phyloP scores from a whole-genome alignment of 37 sponge, comb jelly and placozoan genomes.

The Halisarca cf. caerulea region DNA sequence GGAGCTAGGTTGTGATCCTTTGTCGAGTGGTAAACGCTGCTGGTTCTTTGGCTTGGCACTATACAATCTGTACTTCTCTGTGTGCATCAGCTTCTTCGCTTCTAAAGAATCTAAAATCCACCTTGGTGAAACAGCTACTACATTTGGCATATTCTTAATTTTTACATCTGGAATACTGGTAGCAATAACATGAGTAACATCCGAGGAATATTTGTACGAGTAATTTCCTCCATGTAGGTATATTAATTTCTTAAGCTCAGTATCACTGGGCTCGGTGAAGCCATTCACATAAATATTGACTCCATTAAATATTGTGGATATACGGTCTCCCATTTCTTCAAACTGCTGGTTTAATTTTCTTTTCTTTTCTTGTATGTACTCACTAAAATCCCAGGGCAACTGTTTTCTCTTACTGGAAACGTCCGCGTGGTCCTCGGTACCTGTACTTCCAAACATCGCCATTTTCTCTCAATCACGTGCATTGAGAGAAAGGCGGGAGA shows the following conservation, averaged over 20 bases:
- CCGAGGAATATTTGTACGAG: slow-evolving; percentile 43
- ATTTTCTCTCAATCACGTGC: no score
- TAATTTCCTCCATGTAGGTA: slow-evolving; percentile 76
- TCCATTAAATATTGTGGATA: slow-evolving; percentile 67
- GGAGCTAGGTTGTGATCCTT: background rate
- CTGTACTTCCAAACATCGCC: no score
- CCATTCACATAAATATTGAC: slow-evolving; percentile 84
- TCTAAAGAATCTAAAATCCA: slow-evolving; percentile 80
- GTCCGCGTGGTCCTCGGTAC: no score
- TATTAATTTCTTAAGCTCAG: slow-evolving; percentile 74
- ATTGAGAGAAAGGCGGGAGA: no score
- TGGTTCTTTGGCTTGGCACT: slow-evolving; percentile 22
- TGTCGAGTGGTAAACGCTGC: slow-evolving; percentile 32
- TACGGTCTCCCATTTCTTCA: slow-evolving; percentile 5
- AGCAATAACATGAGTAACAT: slow-evolving; percentile 88
- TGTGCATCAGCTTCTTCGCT: slow-evolving; percentile 44
- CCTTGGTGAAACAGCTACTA: slow-evolving; percentile 45
- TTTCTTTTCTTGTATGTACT: slow-evolving; percentile 62
- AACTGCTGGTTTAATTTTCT: slow-evolving; percentile 63
- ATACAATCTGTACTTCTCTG: slow-evolving; percentile 54
- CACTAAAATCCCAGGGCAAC: slow-evolving; percentile 37
- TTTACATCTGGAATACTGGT: slow-evolving; percentile 81
- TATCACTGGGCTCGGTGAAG: slow-evolving; percentile 80
- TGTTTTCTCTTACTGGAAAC: no score
- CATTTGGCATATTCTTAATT: slow-evolving; percentile 48